Conservation (phyloP, 2,113 vertebrate genomes). For the Deroptyus accipitrinus region DNA sequence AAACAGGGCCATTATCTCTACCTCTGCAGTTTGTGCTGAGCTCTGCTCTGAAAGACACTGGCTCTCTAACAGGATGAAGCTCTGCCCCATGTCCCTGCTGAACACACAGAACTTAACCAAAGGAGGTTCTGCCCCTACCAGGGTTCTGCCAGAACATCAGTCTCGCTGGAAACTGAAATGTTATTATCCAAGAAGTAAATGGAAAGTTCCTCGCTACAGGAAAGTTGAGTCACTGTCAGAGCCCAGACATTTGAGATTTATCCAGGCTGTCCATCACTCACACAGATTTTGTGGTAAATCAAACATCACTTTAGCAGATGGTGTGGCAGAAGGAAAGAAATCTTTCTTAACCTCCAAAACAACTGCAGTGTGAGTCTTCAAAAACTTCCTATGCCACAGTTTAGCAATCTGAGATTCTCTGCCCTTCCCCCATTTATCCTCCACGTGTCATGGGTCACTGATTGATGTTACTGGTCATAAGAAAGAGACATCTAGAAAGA, state of each 20-base stretch:
- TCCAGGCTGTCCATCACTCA: slow-evolving; percentile 44
- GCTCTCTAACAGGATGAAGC: not conserved
- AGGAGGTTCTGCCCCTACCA: not conserved
- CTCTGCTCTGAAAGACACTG: not conserved
- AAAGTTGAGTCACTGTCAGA: slow-evolving; percentile 31
- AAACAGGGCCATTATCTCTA: not conserved
- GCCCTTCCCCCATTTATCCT: not conserved
- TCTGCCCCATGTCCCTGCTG: not conserved
- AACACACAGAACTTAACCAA: not conserved
- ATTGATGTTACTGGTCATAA: not conserved
- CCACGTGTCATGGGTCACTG: not conserved
- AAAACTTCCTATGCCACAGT: not conserved
- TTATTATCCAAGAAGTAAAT: not conserved
- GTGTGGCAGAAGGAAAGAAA: slow-evolving; percentile 29
- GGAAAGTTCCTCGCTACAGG: slow-evolving; percentile 1
- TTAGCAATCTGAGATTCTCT: not conserved
- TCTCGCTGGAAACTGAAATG: not conserved
- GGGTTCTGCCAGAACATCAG: not conserved
- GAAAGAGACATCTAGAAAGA: not conserved
- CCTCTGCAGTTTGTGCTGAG: not conserved
- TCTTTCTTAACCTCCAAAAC: slow-evolving; percentile 46
- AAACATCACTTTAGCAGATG: slow-evolving; percentile 44
- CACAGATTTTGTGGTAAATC: slow-evolving; percentile 23
- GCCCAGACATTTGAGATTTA: slow-evolving; percentile 8
- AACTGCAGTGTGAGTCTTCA: not conserved